Base-by-base conservation (phyloP, 2,797 vertebrate genomes). In the Enteromius thamalakanensis region DNA sequence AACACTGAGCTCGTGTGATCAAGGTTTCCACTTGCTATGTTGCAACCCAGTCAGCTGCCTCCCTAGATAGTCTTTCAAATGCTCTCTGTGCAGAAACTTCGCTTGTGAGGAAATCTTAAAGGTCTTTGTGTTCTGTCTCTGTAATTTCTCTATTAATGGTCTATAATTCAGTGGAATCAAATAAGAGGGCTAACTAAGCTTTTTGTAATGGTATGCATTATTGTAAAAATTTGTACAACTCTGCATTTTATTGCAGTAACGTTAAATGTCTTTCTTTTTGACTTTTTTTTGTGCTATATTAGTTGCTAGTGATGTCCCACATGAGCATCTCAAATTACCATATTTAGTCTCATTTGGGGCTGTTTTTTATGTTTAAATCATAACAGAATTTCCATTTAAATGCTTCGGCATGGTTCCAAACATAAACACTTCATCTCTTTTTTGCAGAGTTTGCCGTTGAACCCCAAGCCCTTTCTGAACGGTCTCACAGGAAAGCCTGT, bases 381-480 rank as follows among this genome's bases (percentile, higher is more conserved):
- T 15, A 6, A 37, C 55, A 14, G 1, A 32, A 32, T 72, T 32
- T 15, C 23, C 1, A 2, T 49, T 49, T 71, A 6, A 34, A 34
- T 34, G 6, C 32, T 75, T 8, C 6, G 10, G 10, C 3, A 40
- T 67, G 29, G 6, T 37, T 74, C 0, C 2, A 53, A 37, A 75
- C 47, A 34, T 67, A 3, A 37, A 37, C 21, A 8, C 14, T 23
- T 19, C 26, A 26, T 45, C 8, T 76, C 3, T 37, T 78, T 11
- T 40, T 40, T 40, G 34, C 80, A 99, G 98, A 99, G 97, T 96
- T 96, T 99, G 92, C 98, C 98, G 42, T 93, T 99, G 84, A 99
- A 99, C 90, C 98, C 98, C 0, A 99, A 99, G 86, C 98, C 98
- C 9, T 99, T 99, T 91, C 95, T 99, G 78, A 99, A 99, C 83